These are phyloP conservation scores for Sardina pilchardus DNA, from an alignment of 2,113 vertebrate genomes.

Conservation along the genomic window DNA sequence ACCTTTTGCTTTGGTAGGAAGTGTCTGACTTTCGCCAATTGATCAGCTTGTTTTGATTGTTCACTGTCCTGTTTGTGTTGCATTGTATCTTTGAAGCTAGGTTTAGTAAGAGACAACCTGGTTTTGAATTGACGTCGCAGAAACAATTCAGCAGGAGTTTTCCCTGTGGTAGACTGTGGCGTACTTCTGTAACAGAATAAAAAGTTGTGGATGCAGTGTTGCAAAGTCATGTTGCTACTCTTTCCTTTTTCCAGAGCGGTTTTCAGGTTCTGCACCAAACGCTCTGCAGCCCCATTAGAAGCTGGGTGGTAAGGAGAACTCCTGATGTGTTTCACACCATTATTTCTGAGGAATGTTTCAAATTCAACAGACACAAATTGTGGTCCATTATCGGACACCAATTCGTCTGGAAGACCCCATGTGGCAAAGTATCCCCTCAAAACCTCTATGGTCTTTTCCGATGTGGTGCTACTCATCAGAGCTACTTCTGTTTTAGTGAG, in stretches of 20 bases:
- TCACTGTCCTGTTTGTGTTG: background rate
- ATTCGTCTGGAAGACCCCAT: background rate
- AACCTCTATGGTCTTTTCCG: background rate
- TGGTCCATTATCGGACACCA: background rate
- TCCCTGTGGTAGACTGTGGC: constrained; percentile 14
- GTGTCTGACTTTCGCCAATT: background rate
- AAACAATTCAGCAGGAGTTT: constrained; percentile 18
- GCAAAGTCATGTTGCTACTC: background rate
- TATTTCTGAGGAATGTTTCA: background rate
- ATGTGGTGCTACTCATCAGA: background rate
- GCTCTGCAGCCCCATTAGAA: constrained; percentile 14
- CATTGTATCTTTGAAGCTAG: background rate
- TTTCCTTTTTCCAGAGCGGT: background rate
- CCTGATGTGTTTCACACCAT: too few species aligned
- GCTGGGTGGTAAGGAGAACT: constrained; percentile 5
- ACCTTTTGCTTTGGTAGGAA: constrained; percentile 10
- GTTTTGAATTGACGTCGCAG: background rate
- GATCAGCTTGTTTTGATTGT: constrained; percentile 7
- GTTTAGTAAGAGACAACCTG: background rate
- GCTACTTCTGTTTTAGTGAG: too few species aligned
- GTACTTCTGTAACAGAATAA: constrained; percentile 18
- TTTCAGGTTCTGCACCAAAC: constrained; percentile 16
- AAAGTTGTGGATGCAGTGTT: constrained; percentile 22
- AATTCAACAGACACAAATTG: background rate
- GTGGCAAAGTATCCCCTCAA: background rate